These are phyloP conservation scores for Melopsittacus undulatus DNA, from an alignment of 2,797 vertebrate genomes.

Conservation along the genomic window DNA sequence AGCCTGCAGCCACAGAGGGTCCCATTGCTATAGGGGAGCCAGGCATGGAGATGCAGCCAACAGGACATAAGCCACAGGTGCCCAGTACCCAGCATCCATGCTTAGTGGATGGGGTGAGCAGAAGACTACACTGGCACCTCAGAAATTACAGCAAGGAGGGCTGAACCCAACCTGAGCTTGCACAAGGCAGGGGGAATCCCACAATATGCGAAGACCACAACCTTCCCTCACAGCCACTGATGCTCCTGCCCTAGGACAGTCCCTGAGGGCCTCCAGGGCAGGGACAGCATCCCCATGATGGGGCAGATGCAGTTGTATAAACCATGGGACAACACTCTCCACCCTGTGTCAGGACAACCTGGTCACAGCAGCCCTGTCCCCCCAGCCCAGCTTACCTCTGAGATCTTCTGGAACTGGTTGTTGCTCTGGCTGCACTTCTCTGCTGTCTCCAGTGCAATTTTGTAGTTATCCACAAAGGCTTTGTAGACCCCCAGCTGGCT, in stretches of 20 bases:
- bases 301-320: fast-evolving
- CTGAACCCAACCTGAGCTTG: not conserved
- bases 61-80: not conserved
- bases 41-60: not conserved
- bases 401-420: slow-evolving; percentile 96
- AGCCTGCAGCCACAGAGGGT: fast-evolving
- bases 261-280: not conserved
- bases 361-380: fast-evolving
- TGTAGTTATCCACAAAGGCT: slow-evolving; percentile 99
- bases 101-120: not conserved
- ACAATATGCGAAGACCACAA: fast-evolving
- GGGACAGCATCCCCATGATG: fast-evolving
- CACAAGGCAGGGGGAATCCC: fast-evolving
- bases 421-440: slow-evolving; percentile 97
- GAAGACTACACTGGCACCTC: not conserved
- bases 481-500: slow-evolving; percentile 97
- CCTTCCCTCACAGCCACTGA: not conserved
- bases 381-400: slow-evolving; percentile 82
- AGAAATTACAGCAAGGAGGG: not conserved
- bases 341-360: not conserved
- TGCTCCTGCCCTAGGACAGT: not conserved
- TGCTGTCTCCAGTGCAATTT: slow-evolving; percentile 90
- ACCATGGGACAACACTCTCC: fast-evolving
- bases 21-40: not conserved
- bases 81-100: not conserved